Percentiles rank a stretch among this genome's conserved stretches.
Evolutionary conservation across 2,888 invertebrate species (phyloP).

Genomic region (Clitarchus hookeri): DNA sequence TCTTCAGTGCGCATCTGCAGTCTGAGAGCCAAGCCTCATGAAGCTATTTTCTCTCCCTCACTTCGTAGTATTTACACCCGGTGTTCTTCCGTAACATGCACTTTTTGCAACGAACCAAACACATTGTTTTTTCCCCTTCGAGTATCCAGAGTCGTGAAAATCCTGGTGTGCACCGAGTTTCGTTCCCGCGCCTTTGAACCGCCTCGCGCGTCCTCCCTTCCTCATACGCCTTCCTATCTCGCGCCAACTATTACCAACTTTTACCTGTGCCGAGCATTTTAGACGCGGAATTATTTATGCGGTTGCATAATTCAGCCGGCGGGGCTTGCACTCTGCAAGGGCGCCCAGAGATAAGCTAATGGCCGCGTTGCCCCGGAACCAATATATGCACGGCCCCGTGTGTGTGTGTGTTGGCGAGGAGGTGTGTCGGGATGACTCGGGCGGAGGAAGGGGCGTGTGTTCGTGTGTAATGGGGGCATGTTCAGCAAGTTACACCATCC

Average conservation of each 20-base stretch:
- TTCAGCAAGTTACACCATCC: no score
- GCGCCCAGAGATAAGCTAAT: conserved; percentile 3
- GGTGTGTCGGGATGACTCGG: no score
- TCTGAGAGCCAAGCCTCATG: no score
- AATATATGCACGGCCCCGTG: conserved; percentile 4
- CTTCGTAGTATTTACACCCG: neutral
- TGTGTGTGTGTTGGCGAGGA: no score
- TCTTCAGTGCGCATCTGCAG: no score
- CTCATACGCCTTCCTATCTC: neutral
- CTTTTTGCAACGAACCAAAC: conserved; percentile 14
- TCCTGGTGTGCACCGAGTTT: no score
- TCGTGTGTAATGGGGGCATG: no score
- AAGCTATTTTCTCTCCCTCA: neutral
- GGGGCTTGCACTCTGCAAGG: neutral
- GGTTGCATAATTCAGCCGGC: conserved; percentile 1
- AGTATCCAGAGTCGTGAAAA: neutral
- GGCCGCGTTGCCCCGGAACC: neutral
- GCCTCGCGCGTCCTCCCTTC: neutral
- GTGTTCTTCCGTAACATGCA: neutral
- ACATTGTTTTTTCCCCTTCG: neutral
- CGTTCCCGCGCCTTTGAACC: no score
- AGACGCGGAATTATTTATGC: conserved; percentile 20
- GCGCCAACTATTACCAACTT: neutral
- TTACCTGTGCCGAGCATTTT: conserved; percentile 17
- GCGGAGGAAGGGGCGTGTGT: no score